phyloP scores from a whole-genome alignment of 2,888 invertebrate species.

The Entomobrya proxima region DNA sequence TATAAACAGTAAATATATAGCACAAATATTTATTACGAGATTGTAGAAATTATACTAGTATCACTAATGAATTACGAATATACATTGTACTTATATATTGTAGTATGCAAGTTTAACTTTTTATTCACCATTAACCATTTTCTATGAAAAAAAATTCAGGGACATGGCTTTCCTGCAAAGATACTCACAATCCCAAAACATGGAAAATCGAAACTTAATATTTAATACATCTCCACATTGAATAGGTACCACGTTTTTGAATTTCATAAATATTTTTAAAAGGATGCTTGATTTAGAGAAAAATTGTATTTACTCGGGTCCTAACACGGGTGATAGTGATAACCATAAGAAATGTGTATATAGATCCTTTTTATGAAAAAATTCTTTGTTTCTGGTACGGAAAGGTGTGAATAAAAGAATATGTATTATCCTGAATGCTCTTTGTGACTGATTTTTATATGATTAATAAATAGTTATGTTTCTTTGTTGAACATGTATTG shows the following conservation, averaged over 20 bases:
- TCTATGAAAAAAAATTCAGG: too few relatives aligned
- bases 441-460: conserved; percentile 12
- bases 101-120: not conserved
- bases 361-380: not conserved
- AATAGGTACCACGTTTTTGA: too few relatives aligned
- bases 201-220: too few relatives aligned
- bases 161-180: too few relatives aligned
- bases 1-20: not conserved
- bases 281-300: too few relatives aligned
- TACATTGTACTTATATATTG: conserved; percentile 4
- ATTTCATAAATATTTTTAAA: too few relatives aligned
- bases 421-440: not conserved
- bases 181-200: too few relatives aligned
- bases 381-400: conserved; percentile 41
- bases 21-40: not conserved
- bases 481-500: conserved; percentile 44
- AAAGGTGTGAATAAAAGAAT: conserved; percentile 39
- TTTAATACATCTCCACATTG: too few relatives aligned
- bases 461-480: conserved; percentile 19
- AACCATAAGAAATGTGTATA: not conserved
- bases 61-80: conserved; percentile 45
- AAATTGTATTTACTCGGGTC: too few relatives aligned
- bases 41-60: conserved; percentile 33
- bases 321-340: too few relatives aligned
- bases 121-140: too few relatives aligned